phyloP scores from a whole-genome alignment of 2,113 vertebrate species.

The crab-eating macaque (Macaca fascicularis) region T2T-MFA8v1.1 NC_088381.1:74043001-74043500 shows the following conservation, averaged over 20 bases:
- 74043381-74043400: too few relatives aligned
- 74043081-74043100: not conserved
- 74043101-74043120: not conserved
- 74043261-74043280: too few relatives aligned
- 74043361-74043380: too few relatives aligned
- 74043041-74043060: not conserved
- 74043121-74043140: not conserved
- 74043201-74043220: too few relatives aligned
- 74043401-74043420: too few relatives aligned
- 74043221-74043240: too few relatives aligned
- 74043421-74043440: too few relatives aligned
- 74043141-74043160: not conserved
- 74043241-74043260: too few relatives aligned
- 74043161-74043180: not conserved
- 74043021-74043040: not conserved
- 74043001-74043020: not conserved
- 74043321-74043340: too few relatives aligned
- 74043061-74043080: not conserved
- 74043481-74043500: not conserved
- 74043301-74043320: rapidly evolving
- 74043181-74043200: too few relatives aligned
- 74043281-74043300: too few relatives aligned
- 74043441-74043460: not conserved
- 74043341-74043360: too few relatives aligned
- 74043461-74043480: not conserved